A percentile compares a stretch with the other conserved stretches of the same genome.
phyloP scores from a whole-genome alignment of 2,797 vertebrate species.

The Diglossa cyanea region DNA sequence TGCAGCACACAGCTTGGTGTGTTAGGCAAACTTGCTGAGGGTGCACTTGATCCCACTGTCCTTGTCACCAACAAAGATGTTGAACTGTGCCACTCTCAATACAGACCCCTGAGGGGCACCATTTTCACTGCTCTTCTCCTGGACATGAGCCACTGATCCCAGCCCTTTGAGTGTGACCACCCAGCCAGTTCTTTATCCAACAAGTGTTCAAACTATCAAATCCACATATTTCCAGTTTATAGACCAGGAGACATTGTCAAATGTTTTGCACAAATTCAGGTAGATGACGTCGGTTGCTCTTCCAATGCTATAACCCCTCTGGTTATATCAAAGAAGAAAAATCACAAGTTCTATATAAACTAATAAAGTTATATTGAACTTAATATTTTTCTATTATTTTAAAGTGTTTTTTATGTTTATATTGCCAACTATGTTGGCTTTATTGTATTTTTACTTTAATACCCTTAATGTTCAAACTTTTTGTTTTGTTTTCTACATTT shows the following conservation, averaged over 20 bases:
- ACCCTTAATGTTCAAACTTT: background rate
- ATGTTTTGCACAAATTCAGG: background rate
- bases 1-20: background rate
- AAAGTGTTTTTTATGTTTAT: background rate
- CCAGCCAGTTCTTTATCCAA: background rate
- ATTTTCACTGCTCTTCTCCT: background rate
- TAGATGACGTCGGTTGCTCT: fast-evolving
- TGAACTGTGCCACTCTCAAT: background rate
- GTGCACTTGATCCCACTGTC: background rate
- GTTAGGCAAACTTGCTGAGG: background rate
- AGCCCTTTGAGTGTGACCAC: background rate
- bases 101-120: fast-evolving
- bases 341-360: background rate
- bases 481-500: background rate
- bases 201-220: background rate
- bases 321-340: background rate
- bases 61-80: background rate
- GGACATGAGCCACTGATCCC: background rate
- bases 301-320: fast-evolving
- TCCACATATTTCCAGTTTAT: background rate
- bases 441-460: background rate
- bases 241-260: background rate
- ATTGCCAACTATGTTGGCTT: background rate
- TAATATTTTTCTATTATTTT: background rate
- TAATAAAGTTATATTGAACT: background rate